These are phyloP conservation scores for Thereva nobilitata DNA, from an alignment of 2,888 invertebrate species.

Conservation along the genomic window DNA sequence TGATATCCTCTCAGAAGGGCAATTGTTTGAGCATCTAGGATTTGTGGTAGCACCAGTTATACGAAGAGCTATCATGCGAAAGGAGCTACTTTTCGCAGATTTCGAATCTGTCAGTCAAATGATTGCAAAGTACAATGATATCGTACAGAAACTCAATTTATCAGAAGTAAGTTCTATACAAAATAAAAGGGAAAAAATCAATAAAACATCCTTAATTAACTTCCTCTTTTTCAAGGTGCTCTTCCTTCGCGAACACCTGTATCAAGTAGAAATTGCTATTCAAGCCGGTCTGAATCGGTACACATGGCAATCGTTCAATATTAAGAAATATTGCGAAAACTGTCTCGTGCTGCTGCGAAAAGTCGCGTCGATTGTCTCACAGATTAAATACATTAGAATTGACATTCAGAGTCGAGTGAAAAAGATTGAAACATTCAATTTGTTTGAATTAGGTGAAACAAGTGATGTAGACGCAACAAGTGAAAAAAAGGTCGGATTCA, in stretches of 20 bases:
- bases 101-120: constrained; percentile 65
- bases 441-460: constrained; percentile 53
- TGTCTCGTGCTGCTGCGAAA: constrained; percentile 65
- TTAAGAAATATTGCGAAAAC: constrained; percentile 70
- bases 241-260: constrained; percentile 69
- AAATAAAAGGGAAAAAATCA: not conserved
- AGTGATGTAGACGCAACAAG: not conserved
- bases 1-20: constrained; percentile 71
- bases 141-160: constrained; percentile 67
- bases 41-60: constrained; percentile 62
- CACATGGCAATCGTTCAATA: constrained; percentile 85
- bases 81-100: constrained; percentile 64
- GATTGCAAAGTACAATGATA: constrained; percentile 67
- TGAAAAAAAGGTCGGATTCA: not conserved
- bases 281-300: constrained; percentile 81
- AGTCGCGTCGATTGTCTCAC: constrained; percentile 68
- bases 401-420: constrained; percentile 65
- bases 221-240: constrained; percentile 58
- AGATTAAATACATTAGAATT: constrained; percentile 70
- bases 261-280: constrained; percentile 73
- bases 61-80: constrained; percentile 61
- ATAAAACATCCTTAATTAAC: constrained; percentile 40
- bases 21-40: constrained; percentile 73
- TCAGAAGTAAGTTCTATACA: constrained; percentile 64
- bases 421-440: constrained; percentile 63